Conservation (phyloP, 2,113 vertebrate species). For the Toxotes chatareus region DNA sequence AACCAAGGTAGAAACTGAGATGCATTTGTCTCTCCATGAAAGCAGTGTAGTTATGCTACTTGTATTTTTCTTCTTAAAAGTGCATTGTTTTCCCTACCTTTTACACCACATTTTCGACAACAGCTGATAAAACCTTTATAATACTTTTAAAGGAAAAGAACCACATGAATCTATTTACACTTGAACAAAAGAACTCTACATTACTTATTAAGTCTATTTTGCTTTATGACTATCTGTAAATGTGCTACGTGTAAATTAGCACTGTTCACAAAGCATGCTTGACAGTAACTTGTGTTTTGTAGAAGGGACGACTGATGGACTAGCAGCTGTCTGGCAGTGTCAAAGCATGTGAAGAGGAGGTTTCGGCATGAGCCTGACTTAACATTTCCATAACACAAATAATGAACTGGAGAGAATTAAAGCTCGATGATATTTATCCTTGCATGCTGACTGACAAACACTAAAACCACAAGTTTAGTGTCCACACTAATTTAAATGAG, state of each 20-base stretch:
- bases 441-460: conserved; percentile 69
- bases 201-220: conserved; percentile 20
- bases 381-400: conserved; percentile 34
- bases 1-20: conserved; percentile 28
- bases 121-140: conserved; percentile 18
- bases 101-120: conserved; percentile 47
- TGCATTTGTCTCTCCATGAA: conserved; percentile 10
- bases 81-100: conserved; percentile 53
- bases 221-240: conserved; percentile 20
- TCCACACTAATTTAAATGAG: conserved; percentile 46
- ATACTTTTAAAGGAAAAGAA: conserved; percentile 37
- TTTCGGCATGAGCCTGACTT: conserved; percentile 52
- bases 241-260: conserved; percentile 34
- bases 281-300: conserved; percentile 20
- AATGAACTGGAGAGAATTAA: conserved; percentile 48
- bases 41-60: conserved; percentile 20
- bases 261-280: conserved; percentile 59
- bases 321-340: conserved; percentile 72
- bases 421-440: conserved; percentile 33
- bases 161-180: conserved; percentile 22
- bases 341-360: conserved; percentile 50
- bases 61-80: conserved; percentile 43
- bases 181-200: conserved; percentile 40
- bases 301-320: conserved; percentile 10
- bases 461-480: conserved; percentile 53